These are phyloP conservation scores for Hylomyscus alleni DNA, from an alignment of 2,797 vertebrate species.

Conservation along the genomic window DNA sequence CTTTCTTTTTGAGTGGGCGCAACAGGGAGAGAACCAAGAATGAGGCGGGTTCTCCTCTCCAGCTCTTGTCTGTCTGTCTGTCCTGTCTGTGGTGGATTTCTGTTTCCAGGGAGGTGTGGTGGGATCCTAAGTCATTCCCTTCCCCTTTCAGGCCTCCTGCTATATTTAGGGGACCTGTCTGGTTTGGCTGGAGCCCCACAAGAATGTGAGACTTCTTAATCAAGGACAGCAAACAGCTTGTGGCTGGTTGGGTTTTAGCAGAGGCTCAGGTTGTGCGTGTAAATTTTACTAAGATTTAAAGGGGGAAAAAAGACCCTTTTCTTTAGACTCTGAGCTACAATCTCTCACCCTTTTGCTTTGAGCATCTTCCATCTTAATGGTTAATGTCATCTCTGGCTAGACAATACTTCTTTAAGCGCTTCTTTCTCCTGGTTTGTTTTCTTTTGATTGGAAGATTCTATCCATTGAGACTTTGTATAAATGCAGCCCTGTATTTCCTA, in stretches of 20 bases:
- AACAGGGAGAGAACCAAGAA: constrained; percentile 53
- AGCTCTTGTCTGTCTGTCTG: constrained; percentile 56
- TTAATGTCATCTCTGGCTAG: not conserved
- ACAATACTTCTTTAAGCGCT: not conserved
- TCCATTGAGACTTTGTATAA: not conserved
- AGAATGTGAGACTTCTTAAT: constrained; percentile 73
- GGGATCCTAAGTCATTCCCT: constrained; percentile 74
- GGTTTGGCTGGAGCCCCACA: constrained; percentile 74
- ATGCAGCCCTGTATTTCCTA: not conserved
- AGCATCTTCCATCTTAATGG: not conserved
- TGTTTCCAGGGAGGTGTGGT: constrained; percentile 74
- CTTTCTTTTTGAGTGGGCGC: constrained; percentile 74
- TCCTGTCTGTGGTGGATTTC: constrained; percentile 81
- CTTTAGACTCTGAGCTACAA: not conserved
- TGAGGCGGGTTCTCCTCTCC: constrained; percentile 50
- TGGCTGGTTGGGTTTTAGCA: constrained; percentile 3
- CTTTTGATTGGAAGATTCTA: not conserved
- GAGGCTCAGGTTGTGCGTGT: not conserved
- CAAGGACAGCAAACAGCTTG: constrained; percentile 79
- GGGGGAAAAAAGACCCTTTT: not conserved
- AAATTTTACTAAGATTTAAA: not conserved
- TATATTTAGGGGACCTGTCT: constrained; percentile 78
- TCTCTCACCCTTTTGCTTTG: not conserved
- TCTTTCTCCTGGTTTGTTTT: not conserved
- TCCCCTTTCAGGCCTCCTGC: constrained; percentile 76